Percentiles rank a stretch among this genome's conserved stretches.
Evolutionary conservation across 35 echinoderm and acorn worm genomes (phyloP).

Genomic region (Strongylocentrotus purpuratus): DNA sequence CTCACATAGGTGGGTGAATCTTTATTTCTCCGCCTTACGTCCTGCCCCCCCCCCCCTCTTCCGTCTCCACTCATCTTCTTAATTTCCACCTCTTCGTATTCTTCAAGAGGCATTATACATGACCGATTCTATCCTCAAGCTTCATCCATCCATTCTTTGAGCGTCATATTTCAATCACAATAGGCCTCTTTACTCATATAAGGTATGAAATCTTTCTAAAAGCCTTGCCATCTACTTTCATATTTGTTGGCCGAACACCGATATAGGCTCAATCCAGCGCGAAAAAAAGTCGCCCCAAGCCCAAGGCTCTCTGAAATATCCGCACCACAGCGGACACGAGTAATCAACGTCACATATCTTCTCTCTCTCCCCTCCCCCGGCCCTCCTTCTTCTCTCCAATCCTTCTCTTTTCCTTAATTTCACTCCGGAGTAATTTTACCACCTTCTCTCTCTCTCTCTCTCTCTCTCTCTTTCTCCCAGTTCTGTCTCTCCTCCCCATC

Average conservation of each 20-base stretch:
- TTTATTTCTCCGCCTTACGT: too few species aligned
- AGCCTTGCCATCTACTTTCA: background rate
- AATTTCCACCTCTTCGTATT: too few species aligned
- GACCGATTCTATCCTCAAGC: background rate
- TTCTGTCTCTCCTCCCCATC: background rate
- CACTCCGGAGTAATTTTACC: too few species aligned
- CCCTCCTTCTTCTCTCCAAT: background rate
- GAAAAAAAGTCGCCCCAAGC: background rate
- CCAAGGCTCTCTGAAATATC: background rate
- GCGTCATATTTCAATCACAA: conserved; percentile 25
- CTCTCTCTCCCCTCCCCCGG: too few species aligned
- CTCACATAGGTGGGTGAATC: too few species aligned
- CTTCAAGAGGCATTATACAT: background rate
- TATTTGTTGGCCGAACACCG: background rate
- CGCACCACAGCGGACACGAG: background rate
- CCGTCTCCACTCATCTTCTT: too few species aligned
- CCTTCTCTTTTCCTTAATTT: background rate
- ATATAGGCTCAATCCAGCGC: background rate
- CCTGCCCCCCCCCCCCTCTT: too few species aligned
- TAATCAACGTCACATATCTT: background rate
- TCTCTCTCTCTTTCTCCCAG: background rate
- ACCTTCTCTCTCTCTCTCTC: background rate
- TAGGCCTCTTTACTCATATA: background rate
- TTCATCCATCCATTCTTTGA: background rate
- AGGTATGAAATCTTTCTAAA: background rate